A percentile compares a stretch with the other conserved stretches of the same genome.
Evolutionary conservation across 2,113 vertebrate species (phyloP).

Genomic region (Macquaria australasica): DNA sequence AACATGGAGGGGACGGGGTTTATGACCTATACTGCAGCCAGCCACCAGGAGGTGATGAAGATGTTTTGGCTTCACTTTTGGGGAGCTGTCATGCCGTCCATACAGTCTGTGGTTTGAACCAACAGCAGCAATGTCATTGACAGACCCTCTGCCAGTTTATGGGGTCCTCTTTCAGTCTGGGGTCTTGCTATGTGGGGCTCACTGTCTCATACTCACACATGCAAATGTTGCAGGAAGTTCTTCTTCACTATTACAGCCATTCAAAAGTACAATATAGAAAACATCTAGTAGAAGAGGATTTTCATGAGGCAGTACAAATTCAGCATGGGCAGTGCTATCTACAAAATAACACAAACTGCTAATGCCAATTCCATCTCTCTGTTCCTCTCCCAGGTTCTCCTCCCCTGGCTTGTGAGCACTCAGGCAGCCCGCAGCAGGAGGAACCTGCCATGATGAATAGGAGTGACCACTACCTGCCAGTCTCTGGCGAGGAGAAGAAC

Average conservation of each 20-base stretch:
- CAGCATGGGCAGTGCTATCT: no score
- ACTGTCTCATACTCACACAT: neutral
- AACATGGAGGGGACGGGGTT: no score
- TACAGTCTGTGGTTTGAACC: neutral
- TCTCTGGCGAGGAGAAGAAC: conserved; percentile 83
- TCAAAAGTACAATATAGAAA: neutral
- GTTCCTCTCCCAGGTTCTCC: conserved; percentile 58
- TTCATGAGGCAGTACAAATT: neutral
- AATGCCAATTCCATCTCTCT: conserved; percentile 2
- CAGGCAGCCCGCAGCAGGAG: conserved; percentile 45
- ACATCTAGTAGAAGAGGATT: neutral
- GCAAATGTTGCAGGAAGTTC: neutral
- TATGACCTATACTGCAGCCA: no score
- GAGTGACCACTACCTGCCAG: conserved; percentile 83
- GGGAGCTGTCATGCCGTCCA: no score
- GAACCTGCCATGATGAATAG: conserved; percentile 79
- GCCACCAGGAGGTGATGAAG: no score
- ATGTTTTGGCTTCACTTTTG: no score
- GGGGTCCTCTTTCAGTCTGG: neutral
- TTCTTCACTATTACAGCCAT: neutral
- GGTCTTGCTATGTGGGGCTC: no score
- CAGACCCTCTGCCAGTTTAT: neutral
- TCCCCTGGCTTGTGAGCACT: conserved; percentile 37
- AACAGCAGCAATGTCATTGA: neutral
- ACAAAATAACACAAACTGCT: neutral